Conservation (phyloP, 2,113 vertebrate species). For the Cacatua alba region DNA sequence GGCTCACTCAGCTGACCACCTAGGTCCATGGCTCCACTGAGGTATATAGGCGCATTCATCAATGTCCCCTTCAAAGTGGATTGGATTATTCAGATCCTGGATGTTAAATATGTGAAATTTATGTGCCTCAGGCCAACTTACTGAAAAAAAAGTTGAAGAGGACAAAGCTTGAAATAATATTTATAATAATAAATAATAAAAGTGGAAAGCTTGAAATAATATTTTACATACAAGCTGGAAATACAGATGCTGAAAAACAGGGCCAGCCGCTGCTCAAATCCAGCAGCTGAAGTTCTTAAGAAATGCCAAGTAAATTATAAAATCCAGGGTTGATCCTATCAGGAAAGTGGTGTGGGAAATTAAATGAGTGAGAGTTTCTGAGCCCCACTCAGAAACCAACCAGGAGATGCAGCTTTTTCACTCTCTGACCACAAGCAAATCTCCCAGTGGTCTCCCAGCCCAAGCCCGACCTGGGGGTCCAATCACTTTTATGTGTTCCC, state of each 20-base stretch:
- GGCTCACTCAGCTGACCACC: background rate
- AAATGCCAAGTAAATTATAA: background rate
- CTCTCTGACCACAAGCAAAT: background rate
- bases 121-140: background rate
- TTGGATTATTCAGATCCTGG: background rate
- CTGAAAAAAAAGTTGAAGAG: background rate
- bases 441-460: background rate
- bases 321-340: background rate
- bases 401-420: background rate
- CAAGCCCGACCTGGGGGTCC: rapidly evolving
- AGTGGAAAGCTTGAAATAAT: background rate
- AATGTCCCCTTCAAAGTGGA: background rate
- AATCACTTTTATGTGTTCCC: rapidly evolving
- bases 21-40: background rate
- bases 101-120: background rate
- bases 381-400: background rate
- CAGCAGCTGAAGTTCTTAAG: background rate
- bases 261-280: background rate
- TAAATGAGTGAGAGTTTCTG: background rate
- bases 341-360: background rate
- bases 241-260: background rate
- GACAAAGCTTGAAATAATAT: background rate
- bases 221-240: background rate
- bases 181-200: background rate
- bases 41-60: background rate